Evolutionary conservation across 1,140 invertebrate genomes (phyloP), one percentile per base, ranked within the genome.

Genomic region (Rhysida immarginata): DNA sequence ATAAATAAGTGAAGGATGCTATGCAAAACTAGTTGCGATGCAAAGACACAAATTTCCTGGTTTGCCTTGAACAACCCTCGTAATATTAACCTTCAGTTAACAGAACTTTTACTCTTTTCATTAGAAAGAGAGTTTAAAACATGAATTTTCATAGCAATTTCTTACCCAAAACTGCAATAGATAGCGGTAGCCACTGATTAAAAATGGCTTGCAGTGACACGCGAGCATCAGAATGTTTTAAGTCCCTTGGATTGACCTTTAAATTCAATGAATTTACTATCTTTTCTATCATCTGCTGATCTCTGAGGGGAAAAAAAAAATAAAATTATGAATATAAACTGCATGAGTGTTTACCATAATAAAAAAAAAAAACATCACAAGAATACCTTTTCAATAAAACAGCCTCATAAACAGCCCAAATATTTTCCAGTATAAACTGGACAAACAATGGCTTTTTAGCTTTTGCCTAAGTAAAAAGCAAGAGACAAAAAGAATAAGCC

Each of bases 361-460:
- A 58, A 43, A 50, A 18, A 52, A 52, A 54, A 18, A 49, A 26
- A 55, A 29, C 8, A 53, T 2, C 29, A 41, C 52, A 35, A 21
- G 26, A 49, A n/a, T 60, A 72, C 72, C 62, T 85, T 59, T 83
- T 71, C 46, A 83, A 64, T 27, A 78, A 74, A 56, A 93, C 77
- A 3, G 81, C 85, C 53, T 96, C 86, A 70, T 98, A 96, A 29
- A 97, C 69, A 57, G 81, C 76, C 85, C 93, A 96, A 29, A 99
- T 77, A 61, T 95, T 96, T 63, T 98, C 91, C 51, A 99, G 71
- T 53, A 97, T 82, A 48, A 99, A 77, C 70, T 96, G 89, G 13
- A 96, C 92, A 75, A 98, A 99, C 57, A 99, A 71, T 0, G 95
- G 89, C 63, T 91, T 92, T 68, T 98, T 98, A 0, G 85, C 88